phyloP scores from a whole-genome alignment of 2,113 vertebrate species.

The Mellivora capensis region DNA sequence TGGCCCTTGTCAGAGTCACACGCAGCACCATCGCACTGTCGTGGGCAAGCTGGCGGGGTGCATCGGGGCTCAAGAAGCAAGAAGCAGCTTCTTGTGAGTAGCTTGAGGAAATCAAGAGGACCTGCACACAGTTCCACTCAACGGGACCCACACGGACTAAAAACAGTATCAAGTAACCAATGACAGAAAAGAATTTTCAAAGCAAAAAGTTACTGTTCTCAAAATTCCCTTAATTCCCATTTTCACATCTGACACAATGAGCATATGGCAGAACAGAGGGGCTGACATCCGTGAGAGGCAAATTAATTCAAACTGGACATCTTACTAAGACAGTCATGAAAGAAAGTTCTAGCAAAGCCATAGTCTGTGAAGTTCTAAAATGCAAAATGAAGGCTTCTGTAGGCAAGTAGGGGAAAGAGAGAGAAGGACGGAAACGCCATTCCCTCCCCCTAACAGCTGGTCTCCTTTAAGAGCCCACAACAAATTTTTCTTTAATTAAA shows the following conservation, averaged over 20 bases:
- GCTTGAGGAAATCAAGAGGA: background rate
- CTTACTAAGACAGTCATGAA: background rate
- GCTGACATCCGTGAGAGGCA: background rate
- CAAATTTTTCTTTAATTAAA: background rate
- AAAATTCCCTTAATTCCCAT: background rate
- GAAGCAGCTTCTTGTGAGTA: background rate
- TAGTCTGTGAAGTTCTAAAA: background rate
- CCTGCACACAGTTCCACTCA: background rate
- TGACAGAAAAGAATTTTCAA: background rate
- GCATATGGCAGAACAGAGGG: background rate
- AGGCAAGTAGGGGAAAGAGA: background rate
- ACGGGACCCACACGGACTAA: background rate
- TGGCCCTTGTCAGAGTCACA: fast-evolving
- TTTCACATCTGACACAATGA: background rate
- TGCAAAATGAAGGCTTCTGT: background rate
- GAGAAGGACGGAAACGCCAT: background rate
- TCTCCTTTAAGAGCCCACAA: background rate
- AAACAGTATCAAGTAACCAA: background rate
- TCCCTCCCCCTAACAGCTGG: background rate
- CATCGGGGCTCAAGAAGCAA: background rate
- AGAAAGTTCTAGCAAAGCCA: background rate
- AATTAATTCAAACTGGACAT: background rate
- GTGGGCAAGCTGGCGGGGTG: no score
- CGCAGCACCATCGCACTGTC: background rate
- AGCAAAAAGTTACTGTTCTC: background rate